Conservation (phyloP, 2,888 invertebrate genomes). For the Flexamia atlantica region DNA sequence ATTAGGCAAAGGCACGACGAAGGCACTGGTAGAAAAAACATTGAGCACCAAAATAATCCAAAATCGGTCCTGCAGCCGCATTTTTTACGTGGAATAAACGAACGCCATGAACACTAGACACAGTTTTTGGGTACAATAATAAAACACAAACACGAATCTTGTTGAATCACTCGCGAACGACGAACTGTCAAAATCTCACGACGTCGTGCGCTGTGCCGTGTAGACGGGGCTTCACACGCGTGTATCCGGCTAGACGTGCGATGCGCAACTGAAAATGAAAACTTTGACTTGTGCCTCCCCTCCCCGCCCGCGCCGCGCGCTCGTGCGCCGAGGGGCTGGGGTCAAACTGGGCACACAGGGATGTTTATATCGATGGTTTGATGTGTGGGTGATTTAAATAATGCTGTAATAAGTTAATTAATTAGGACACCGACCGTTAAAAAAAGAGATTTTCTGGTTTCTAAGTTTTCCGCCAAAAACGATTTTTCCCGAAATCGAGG, state of each 20-base stretch:
- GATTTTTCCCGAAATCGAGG: too few species aligned
- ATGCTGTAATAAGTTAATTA: too few species aligned
- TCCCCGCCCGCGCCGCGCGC: background rate
- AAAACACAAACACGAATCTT: background rate
- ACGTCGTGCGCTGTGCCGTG: background rate
- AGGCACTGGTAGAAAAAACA: constrained; percentile 23
- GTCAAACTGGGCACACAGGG: background rate
- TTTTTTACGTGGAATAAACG: background rate
- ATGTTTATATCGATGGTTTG: too few species aligned
- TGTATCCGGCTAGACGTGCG: background rate
- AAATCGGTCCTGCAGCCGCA: constrained; percentile 19
- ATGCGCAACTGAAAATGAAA: constrained; percentile 37
- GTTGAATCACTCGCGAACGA: background rate
- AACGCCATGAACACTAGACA: constrained; percentile 18
- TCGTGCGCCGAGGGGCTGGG: background rate
- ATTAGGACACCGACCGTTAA: too few species aligned
- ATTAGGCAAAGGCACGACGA: constrained; percentile 41
- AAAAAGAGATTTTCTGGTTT: too few species aligned
- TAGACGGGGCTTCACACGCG: background rate
- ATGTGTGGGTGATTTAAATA: too few species aligned
- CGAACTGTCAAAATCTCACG: constrained; percentile 5
- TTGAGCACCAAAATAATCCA: constrained; percentile 28
- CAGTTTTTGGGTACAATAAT: background rate
- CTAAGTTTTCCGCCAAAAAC: too few species aligned
- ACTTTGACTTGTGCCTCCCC: background rate